Evolutionary conservation across 1,140 invertebrate genomes (phyloP).

Genomic region (Asobara japonica): DNA sequence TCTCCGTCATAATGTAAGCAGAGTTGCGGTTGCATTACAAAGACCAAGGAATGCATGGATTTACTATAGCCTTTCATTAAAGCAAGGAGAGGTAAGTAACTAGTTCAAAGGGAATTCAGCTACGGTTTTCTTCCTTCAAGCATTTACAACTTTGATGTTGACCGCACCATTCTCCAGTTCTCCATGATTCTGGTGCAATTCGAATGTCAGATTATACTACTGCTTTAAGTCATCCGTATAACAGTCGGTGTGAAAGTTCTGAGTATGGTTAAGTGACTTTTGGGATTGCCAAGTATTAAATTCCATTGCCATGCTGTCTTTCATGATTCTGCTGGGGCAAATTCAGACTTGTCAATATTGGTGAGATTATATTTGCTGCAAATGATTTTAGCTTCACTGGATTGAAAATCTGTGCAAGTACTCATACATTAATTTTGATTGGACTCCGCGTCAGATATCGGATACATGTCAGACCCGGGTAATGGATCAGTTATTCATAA

Average conservation of each 20-base stretch:
- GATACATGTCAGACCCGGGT: too few relatives aligned
- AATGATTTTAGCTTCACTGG: too few relatives aligned
- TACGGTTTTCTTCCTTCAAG: slow-evolving; percentile 7
- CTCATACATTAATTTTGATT: too few relatives aligned
- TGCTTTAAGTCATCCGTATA: not conserved
- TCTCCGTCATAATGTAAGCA: slow-evolving; percentile 9
- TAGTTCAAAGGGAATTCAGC: not conserved
- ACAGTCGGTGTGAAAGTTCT: not conserved
- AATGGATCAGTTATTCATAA: too few relatives aligned
- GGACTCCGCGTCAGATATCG: too few relatives aligned
- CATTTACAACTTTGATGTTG: slow-evolving; percentile 25
- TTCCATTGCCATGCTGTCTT: too few relatives aligned
- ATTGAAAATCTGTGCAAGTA: too few relatives aligned
- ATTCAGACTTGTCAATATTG: too few relatives aligned
- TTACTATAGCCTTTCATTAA: not conserved
- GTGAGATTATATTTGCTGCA: too few relatives aligned
- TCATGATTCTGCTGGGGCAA: too few relatives aligned
- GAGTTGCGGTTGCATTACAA: not conserved
- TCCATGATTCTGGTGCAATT: slow-evolving; percentile 7
- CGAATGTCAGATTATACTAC: slow-evolving; percentile 2
- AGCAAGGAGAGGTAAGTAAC: not conserved
- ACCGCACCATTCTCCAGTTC: not conserved
- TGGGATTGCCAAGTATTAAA: not conserved
- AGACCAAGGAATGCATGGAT: slow-evolving; percentile 1
- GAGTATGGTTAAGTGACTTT: not conserved